Base-by-base conservation (phyloP, 2,797 vertebrate genomes). In the Xyrichtys novacula region DNA sequence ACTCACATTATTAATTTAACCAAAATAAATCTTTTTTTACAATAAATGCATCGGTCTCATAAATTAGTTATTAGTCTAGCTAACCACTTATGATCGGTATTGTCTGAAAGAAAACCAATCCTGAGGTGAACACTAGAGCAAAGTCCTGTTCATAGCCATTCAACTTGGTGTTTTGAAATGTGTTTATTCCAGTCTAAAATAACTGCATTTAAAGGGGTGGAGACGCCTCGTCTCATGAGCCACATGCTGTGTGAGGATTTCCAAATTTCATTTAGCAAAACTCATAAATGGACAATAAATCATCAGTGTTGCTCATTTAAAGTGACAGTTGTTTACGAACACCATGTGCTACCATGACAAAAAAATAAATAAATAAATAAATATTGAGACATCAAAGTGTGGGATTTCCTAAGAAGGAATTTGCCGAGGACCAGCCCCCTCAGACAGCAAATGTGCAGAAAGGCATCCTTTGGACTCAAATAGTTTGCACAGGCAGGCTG, bases 401-500 rank as follows among this genome's bases (percentile, higher is more conserved):
- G 65, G n/a, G 9, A 80, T 83, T 84, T 46, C 57, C 69, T 34
- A 48, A 59, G 64, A 59, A 77, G 55, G 85, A 85, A 79, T 86
- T 69, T 56, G 54, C 71, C 77, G 78, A 54, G 72, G 36, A 81
- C 69, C 77, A 43, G 61, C 57, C 43, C 59, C 77, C 65, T 77
- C 54, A 75, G 82, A 91, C 85, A 89, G 86, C 88, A 92, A 82
- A 91, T 92, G 89, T 84, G 88, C 65, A 64, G 78, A 34, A 85
- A 89, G 82, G 80, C 88, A 89, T 88, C 80, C 82, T 87, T 80
- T 48, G 67, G 78, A 91, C 88, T 88, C 74, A 85, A 89, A 94
- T 90, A 93, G 87, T 86, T 89, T 82, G 88, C 79, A 83, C 85
- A 86, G 86, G 81, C 88, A 43, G 87, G 77, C 87, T 84, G 87